phyloP scores from a whole-genome alignment of 2,888 invertebrate genomes.

The Amaurobius ferox region DNA sequence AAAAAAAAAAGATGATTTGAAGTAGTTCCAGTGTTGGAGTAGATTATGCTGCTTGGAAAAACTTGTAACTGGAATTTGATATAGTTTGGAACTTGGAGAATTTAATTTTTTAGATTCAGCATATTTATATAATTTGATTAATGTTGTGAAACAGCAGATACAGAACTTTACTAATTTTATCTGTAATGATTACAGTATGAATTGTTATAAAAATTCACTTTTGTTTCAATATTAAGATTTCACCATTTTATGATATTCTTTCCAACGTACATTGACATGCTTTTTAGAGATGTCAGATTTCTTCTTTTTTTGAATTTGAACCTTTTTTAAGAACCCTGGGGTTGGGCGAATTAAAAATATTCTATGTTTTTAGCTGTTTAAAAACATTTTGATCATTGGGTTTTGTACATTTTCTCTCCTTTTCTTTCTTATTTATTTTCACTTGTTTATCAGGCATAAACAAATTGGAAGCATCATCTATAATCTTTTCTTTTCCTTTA shows the following conservation, averaged over 20 bases:
- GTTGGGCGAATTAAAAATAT: conserved; percentile 44
- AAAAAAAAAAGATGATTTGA: not conserved
- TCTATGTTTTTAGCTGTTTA: conserved; percentile 46
- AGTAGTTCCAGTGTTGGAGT: not conserved
- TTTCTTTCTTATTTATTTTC: too few species aligned
- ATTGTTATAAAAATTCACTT: not conserved
- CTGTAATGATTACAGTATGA: not conserved
- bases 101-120: not conserved
- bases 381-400: not conserved
- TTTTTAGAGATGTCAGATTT: not conserved
- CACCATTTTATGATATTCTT: conserved; percentile 44
- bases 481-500: too few species aligned
- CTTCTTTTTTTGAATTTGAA: conserved; percentile 14
- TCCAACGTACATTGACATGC: not conserved
- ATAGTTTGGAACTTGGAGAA: not conserved
- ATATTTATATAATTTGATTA: not conserved
- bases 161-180: not conserved
- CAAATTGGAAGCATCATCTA: conserved; percentile 11
- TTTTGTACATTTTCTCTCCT: too few species aligned
- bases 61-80: not conserved
- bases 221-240: conserved; percentile 13
- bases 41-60: not conserved
- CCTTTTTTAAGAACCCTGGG: not conserved
- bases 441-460: conserved; percentile 46
- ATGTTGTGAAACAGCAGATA: not conserved